Conservation (phyloP, 1,140 invertebrate genomes). For the Rhopalosiphum maidis region DNA sequence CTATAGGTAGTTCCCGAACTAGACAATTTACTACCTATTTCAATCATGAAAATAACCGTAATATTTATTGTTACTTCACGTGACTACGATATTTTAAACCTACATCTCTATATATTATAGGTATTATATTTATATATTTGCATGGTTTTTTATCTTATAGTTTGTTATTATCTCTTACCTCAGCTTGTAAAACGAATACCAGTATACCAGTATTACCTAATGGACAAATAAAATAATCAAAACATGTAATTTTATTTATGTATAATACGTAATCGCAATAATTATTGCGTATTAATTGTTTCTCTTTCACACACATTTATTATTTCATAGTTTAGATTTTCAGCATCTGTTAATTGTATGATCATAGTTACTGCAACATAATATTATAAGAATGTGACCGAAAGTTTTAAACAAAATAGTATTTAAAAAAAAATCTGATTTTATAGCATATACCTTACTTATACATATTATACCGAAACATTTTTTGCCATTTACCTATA, state of each 20-base stretch:
- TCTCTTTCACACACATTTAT: not conserved
- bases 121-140: conserved; percentile 15
- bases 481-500: not conserved
- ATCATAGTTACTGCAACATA: not conserved
- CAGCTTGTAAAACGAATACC: not conserved
- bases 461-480: not conserved
- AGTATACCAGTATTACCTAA: not conserved
- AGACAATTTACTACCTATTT: conserved; percentile 1
- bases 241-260: not conserved
- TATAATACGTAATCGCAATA: not conserved
- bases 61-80: conserved; percentile 11
- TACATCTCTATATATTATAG: not conserved
- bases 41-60: conserved; percentile 7
- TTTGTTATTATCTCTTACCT: not conserved
- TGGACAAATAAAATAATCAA: not conserved
- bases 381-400: not conserved
- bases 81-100: not conserved
- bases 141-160: not conserved
- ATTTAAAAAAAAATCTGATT: not conserved
- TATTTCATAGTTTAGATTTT: not conserved
- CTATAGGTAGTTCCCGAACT: conserved; percentile 12
- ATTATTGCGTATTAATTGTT: not conserved
- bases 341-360: not conserved
- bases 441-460: not conserved
- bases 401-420: not conserved